Base-by-base conservation (phyloP, 1,140 invertebrate species). In the Drosophila mauritiana region DNA sequence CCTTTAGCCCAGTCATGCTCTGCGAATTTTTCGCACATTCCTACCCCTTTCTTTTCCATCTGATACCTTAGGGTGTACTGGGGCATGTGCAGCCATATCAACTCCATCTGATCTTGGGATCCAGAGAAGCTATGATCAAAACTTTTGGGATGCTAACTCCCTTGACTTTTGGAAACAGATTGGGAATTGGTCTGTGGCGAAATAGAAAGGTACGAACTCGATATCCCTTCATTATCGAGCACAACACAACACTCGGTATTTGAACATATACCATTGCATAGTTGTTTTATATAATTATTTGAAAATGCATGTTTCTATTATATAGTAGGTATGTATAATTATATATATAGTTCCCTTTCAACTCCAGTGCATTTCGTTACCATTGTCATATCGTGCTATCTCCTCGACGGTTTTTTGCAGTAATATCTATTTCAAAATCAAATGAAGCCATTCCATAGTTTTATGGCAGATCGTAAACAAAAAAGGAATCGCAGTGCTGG, bases 11-110 rank as follows among this genome's bases (percentile, higher is more conserved):
- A 58, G 37, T 36, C 56, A 63, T 58, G 57, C 59, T 49, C 49
- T 51, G 54, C 51, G 48, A 73, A 85, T 84, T 80, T 85, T 82
- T 78, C 78, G 54, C 82, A 75, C 83, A 82, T 78, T 78, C 55
- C 73, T 67, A 20, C 43, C 10, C 42, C 45, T 40, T 51, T 58
- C 42, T 54, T 74, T 43, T 42, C 54, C 39, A 63, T 67, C 42
- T 63, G 45, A 40, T 67, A 65, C 63, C 58, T 27, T 11, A 37
- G 15, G 4, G 8, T 2, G 0, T 25, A 0, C 4, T 11, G 6
- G 42, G 42, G 65, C 43, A 69, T 68, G 68, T 67, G 11, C 37
- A 39, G 13, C 11, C 20, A 3, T 13, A 8, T 8, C 31, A 10
- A 7, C 15, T 8, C 20, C 6, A 20, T 49, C 0, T 20, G 31